phyloP scores from a whole-genome alignment of 2,797 vertebrate genomes.

The Microchirus variegatus region DNA sequence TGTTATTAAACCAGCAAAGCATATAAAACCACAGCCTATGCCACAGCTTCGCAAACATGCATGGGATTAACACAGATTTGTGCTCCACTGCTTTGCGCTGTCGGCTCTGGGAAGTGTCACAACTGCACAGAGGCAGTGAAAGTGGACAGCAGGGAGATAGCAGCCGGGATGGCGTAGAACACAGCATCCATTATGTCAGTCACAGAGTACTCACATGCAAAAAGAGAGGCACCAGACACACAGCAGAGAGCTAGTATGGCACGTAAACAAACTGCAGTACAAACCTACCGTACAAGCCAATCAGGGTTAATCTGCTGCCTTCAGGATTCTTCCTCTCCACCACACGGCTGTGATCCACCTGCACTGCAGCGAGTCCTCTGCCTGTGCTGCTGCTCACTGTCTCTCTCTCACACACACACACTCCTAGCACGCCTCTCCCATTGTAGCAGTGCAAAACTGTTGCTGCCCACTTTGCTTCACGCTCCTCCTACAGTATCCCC shows the following conservation, averaged over 20 bases:
- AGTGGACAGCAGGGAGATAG: conserved; percentile 35
- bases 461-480: conserved; percentile 48
- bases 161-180: conserved; percentile 31
- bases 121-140: conserved; percentile 17
- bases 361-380: conserved; percentile 66
- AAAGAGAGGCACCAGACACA: not conserved
- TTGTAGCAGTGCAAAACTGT: conserved; percentile 59
- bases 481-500: conserved; percentile 54
- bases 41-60: not conserved
- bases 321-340: conserved; percentile 34
- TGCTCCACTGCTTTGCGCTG: not conserved
- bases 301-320: conserved; percentile 17
- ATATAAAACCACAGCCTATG: not conserved
- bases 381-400: conserved; percentile 20
- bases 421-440: conserved; percentile 66
- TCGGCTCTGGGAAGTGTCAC: conserved; percentile 23
- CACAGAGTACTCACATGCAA: not conserved
- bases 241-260: conserved; percentile 5
- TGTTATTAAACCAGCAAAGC: not conserved
- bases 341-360: conserved; percentile 66
- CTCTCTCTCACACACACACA: conserved; percentile 4
- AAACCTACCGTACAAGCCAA: conserved; percentile 56
- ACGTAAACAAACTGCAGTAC: conserved; percentile 36
- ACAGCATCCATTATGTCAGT: conserved; percentile 42
- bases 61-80: not conserved